Evolutionary conservation across 2,888 invertebrate species (phyloP), one percentile per base, ranked within the genome.

Genomic region (Hypsopygia costalis): DNA sequence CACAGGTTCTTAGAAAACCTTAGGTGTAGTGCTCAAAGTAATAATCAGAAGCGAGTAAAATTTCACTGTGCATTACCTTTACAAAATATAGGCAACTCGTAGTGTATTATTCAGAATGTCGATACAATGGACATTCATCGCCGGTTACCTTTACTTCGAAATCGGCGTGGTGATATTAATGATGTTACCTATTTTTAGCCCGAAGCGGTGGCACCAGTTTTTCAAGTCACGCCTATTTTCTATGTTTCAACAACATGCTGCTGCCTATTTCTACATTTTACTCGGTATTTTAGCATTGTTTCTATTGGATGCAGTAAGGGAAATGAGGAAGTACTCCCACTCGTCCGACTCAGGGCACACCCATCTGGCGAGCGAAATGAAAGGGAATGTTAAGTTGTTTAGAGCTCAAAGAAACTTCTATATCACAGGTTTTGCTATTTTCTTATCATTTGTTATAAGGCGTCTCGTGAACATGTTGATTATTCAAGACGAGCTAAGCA

Each of bases 331-430:
- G 64, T 94, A 94, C 64, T 90, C 92, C 0, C 74, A 89, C 70
- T 69, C 87, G 2, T 44, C 47, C n/a, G 86, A 85, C 1, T 52
- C 67, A 1, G 60, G 73, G 7, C 79, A 85, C 49, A 52, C 69
- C 1, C 87, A 92, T 53, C 75, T 92, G 4, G 81, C 92, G 34
- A 90, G 89, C 35, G 94, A 94, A 70, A 90, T 93, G 81, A 92
- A 93, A 62, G 85, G 88, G 0, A 92, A 91, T 66, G 92, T 95
- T 74, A 92, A 93, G 55, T 78, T 95, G 38, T 95, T 95, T 70
- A 78, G 95, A 51, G 93, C 95, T 1, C 95, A 95, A 68, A 88
- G 95, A 53, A 95, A 95, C 74, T 93, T 94, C 63, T 95, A 95
- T 74, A 94, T 95, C 42, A 93, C 94, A 49, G 94, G 94, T 9